Evolutionary conservation across 2,113 vertebrate genomes (phyloP).

Genomic region (Trichechus manatus): DNA sequence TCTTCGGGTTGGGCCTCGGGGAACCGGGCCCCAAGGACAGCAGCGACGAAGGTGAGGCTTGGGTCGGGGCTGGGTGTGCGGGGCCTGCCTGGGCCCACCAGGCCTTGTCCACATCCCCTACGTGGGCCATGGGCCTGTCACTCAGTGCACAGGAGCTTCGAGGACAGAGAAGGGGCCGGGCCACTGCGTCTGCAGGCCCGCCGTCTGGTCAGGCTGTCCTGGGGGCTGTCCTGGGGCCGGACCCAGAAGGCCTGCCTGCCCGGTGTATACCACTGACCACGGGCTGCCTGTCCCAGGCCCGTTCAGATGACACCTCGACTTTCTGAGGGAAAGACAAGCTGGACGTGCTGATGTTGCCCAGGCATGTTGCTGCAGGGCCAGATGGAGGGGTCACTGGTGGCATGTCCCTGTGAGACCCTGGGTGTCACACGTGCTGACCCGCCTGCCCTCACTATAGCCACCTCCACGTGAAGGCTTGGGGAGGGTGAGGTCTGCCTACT

Average conservation of each 20-base stretch:
- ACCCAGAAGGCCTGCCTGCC: not conserved
- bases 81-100: no score
- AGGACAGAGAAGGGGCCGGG: not conserved
- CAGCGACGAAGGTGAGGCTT: conserved; percentile 90
- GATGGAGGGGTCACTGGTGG: no score
- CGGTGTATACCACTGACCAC: not conserved
- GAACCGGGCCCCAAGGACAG: conserved; percentile 89
- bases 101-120: not conserved
- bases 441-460: no score
- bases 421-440: no score
- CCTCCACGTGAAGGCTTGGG: no score
- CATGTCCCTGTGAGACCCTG: no score
- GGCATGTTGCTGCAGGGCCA: no score
- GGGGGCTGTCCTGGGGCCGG: not conserved
- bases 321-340: not conserved
- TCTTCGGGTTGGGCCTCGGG: conserved; percentile 94
- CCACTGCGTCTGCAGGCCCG: not conserved
- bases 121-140: not conserved
- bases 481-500: no score
- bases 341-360: no score
- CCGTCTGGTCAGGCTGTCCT: not conserved
- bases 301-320: not conserved
- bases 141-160: not conserved
- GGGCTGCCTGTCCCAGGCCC: not conserved
- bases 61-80: no score